Evolutionary conservation across 2,113 vertebrate species (phyloP).

Genomic region (Zosterops borbonicus): DNA sequence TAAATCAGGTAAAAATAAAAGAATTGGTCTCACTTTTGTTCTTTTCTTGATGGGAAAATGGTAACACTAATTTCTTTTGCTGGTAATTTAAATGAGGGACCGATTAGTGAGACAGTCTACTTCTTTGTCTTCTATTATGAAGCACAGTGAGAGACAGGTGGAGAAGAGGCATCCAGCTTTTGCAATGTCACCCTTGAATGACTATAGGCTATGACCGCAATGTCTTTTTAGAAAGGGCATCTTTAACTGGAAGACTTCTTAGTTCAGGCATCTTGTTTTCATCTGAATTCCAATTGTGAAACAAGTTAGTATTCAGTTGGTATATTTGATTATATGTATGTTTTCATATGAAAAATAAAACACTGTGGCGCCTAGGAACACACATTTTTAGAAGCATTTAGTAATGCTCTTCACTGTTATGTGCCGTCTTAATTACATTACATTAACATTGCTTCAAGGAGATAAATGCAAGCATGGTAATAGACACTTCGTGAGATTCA

Average conservation of each 20-base stretch:
- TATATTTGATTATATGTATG: fast-evolving
- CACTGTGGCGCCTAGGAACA: not conserved
- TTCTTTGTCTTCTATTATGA: not conserved
- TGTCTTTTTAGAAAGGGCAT: not conserved
- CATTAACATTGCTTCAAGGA: not conserved
- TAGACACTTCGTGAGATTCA: not conserved
- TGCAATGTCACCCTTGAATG: not conserved
- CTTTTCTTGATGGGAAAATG: not conserved
- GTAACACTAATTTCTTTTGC: not conserved
- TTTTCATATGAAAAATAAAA: not conserved
- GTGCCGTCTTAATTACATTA: not conserved
- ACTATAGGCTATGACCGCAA: not conserved
- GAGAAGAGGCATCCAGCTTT: not conserved
- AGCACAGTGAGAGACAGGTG: not conserved
- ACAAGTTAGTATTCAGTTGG: not conserved
- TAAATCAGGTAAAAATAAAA: not conserved
- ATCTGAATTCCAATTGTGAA: not conserved
- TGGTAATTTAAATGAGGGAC: not conserved
- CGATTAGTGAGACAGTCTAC: not conserved
- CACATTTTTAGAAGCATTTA: not conserved
- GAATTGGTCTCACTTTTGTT: not conserved
- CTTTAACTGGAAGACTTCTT: not conserved
- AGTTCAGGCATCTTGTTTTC: not conserved
- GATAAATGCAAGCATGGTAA: not conserved
- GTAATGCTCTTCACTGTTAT: not conserved